These are phyloP conservation scores for Cirrhinus mrigala DNA, from an alignment of 2,797 vertebrate species.

Conservation along the genomic window DNA sequence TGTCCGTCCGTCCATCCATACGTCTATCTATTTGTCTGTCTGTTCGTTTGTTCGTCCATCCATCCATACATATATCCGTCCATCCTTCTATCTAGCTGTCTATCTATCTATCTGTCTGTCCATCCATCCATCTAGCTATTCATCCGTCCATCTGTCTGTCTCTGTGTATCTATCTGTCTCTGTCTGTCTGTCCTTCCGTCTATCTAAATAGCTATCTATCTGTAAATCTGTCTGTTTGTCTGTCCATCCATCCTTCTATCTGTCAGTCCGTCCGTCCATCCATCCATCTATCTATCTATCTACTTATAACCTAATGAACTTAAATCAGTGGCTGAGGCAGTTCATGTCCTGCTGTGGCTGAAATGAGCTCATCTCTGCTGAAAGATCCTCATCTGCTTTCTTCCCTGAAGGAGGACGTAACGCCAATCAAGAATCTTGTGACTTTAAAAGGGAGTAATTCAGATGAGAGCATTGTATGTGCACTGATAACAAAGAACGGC, in stretches of 20 bases:
- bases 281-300: not conserved
- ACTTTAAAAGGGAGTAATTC: conserved; percentile 4
- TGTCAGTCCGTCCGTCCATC: not conserved
- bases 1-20: too few relatives aligned
- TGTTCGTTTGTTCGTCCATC: too few relatives aligned
- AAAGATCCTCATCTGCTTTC: not conserved
- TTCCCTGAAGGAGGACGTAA: conserved; percentile 4
- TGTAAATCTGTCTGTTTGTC: too few relatives aligned
- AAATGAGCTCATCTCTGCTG: not conserved
- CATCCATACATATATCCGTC: not conserved
- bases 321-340: not conserved
- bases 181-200: not conserved
- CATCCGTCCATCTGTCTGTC: not conserved
- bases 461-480: not conserved
- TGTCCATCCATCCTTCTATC: not conserved
- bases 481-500: conserved; percentile 10
- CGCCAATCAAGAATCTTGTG: not conserved
- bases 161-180: not conserved
- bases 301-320: not conserved
- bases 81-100: not conserved
- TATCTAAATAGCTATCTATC: not conserved
- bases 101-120: not conserved
- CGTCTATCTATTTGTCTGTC: not conserved
- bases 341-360: not conserved
- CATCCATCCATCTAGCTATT: not conserved